These are phyloP conservation scores for Rhamphomyia laevipes DNA, from an alignment of 2,888 invertebrate species.

Conservation along the genomic window DNA sequence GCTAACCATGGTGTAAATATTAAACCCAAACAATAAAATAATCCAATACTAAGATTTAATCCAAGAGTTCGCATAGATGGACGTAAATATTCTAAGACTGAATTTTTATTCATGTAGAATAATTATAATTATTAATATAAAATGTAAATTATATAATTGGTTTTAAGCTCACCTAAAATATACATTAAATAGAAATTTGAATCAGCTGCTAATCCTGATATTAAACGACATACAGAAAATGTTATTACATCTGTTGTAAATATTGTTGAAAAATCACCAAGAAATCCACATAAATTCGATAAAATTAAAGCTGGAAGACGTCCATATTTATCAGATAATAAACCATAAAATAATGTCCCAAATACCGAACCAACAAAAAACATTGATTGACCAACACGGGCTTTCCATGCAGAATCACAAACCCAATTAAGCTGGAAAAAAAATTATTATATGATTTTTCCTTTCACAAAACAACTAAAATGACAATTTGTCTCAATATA, in stretches of 20 bases:
- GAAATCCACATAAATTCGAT: conserved; percentile 43
- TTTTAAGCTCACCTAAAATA: conserved; percentile 43
- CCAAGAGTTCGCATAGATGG: conserved; percentile 47
- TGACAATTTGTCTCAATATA: conserved; percentile 1
- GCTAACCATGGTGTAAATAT: conserved; percentile 43
- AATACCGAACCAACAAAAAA: conserved; percentile 50
- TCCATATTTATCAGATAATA: conserved; percentile 45
- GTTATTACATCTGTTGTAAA: conserved; percentile 39
- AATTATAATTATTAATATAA: background rate
- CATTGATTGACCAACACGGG: conserved; percentile 46
- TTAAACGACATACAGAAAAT: conserved; percentile 44
- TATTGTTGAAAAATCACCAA: conserved; percentile 44
- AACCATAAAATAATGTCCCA: conserved; percentile 45
- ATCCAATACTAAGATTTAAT: conserved; percentile 45
- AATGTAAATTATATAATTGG: background rate
- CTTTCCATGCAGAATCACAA: conserved; percentile 47
- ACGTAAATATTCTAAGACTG: conserved; percentile 48
- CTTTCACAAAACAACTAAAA: conserved; percentile 2
- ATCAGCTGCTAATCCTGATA: conserved; percentile 48
- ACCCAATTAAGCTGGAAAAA: conserved; percentile 43
- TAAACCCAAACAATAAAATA: conserved; percentile 46
- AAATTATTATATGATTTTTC: background rate
- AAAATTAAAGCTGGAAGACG: conserved; percentile 45
- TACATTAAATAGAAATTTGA: conserved; percentile 51
- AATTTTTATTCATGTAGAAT: conserved; percentile 2